Conservation (phyloP, 2,888 invertebrate genomes). For the Diarsia rubi region DNA sequence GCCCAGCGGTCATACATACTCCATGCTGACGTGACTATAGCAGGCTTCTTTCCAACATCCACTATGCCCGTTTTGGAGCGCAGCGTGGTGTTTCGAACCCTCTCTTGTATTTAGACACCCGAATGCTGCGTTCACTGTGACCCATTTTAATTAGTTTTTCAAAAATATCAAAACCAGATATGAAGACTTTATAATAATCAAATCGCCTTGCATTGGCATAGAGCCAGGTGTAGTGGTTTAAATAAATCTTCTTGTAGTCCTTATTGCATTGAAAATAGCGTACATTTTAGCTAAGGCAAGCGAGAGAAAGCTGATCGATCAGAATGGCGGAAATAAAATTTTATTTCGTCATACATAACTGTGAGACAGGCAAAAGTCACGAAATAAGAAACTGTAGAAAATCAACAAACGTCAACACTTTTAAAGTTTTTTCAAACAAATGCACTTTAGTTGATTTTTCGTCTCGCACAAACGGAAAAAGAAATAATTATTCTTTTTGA, state of each 20-base stretch:
- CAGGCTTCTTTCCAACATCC: neutral
- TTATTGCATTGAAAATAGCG: constrained; percentile 34
- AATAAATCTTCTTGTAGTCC: constrained; percentile 22
- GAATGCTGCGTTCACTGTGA: too few relatives aligned
- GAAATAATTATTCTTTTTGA: neutral
- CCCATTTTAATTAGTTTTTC: constrained; percentile 8
- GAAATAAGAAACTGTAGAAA: constrained; percentile 22
- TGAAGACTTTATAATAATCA: constrained; percentile 59
- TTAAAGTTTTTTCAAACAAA: neutral
- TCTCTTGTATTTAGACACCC: too few relatives aligned
- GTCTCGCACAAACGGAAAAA: neutral
- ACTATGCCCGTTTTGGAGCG: too few relatives aligned
- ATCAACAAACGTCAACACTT: constrained; percentile 15
- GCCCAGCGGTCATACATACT: too few relatives aligned
- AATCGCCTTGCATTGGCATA: constrained; percentile 57
- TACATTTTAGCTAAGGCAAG: constrained; percentile 18
- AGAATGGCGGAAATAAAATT: constrained; percentile 61
- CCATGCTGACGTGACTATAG: too few relatives aligned
- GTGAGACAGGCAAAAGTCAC: constrained; percentile 26
- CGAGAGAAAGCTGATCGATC: constrained; percentile 66
- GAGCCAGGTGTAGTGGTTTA: constrained; percentile 48
- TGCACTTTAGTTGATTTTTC: neutral
- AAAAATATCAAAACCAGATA: constrained; percentile 46
- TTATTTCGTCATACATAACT: constrained; percentile 66
- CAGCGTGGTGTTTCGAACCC: too few relatives aligned